Evolutionary conservation across 2,113 vertebrate species (phyloP), one percentile per base, ranked within the genome.

Genomic region (Ammospiza nelsoni): DNA sequence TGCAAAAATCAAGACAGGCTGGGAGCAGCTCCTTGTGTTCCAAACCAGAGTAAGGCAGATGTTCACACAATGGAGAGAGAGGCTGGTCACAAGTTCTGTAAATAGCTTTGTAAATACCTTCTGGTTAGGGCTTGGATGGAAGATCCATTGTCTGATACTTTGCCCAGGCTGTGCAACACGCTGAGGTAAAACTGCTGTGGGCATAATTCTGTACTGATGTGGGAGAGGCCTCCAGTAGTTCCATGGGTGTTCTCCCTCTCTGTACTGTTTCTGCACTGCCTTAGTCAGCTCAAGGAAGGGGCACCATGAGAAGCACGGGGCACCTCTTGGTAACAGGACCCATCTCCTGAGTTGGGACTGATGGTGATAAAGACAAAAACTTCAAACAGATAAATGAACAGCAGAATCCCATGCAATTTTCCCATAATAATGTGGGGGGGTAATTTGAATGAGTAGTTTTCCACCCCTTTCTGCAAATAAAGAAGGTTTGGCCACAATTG

Each of bases 41-140:
- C 41, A 77, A 84, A 59, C 37, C 41, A n/a, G 31, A 49, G 49
- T 33, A 58, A 48, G 33, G 51, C 27, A 66, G 43, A 52, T 80
- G 33, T 5, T 3, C 43, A 48, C 44, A 24, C 0, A 1, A 6
- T 1, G 2, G 27, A 33, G 27, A 24, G 61, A 6, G 14, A 8
- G 8, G 2, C 4, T 5, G 9, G 6, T 21, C 12, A 8, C 29
- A 41, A 16, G 5, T 84, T 82, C 65, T 84, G 43, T 14, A 52
- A 51, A 57, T 4, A 37, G 9, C 31, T 67, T 52, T 57, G 57
- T 23, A 63, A 55, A 67, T 67, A 52, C 43, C 39, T 87, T 63
- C 49, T 67, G 14, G 3, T 51, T 35, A 51, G 33, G 68, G 35
- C 22, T 58, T 3, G 1, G 12, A 4, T 72, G 43, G 35, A 78